Evolutionary conservation across 2,113 vertebrate species (phyloP).

Genomic region (Scatophagus argus): DNA sequence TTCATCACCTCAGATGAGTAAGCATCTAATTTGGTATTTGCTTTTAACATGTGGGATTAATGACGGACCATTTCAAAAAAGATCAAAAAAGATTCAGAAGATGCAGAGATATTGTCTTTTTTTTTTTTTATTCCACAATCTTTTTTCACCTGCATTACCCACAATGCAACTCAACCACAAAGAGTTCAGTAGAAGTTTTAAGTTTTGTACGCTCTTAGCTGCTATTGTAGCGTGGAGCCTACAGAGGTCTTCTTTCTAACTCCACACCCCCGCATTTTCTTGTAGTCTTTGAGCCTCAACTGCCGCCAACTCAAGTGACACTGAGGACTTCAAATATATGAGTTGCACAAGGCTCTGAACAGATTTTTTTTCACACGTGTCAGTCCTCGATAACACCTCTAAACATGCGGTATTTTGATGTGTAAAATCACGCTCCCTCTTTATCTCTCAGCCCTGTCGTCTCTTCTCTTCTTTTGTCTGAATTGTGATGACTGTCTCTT

Average conservation of each 20-base stretch:
- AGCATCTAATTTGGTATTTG: no score
- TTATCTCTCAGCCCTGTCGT: background rate
- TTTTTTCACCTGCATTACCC: background rate
- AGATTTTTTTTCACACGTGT: background rate
- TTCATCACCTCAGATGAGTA: background rate
- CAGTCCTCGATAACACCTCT: background rate
- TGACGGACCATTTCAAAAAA: no score
- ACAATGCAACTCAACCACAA: no score
- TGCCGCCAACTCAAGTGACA: no score
- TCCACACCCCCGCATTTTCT: no score
- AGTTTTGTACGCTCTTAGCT: no score
- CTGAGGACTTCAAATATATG: no score
- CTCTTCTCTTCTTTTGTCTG: background rate
- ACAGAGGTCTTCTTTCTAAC: no score
- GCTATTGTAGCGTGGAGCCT: background rate
- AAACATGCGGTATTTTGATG: background rate
- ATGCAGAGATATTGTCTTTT: background rate
- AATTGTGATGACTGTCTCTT: background rate
- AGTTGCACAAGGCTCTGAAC: background rate
- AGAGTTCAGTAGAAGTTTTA: no score
- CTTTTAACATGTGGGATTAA: no score
- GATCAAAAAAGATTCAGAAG: background rate
- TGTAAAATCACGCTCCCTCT: background rate
- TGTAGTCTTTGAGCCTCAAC: no score
- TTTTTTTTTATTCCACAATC: background rate